Conservation (phyloP, 2,113 vertebrate species). For the Plectropomus leopardus region DNA sequence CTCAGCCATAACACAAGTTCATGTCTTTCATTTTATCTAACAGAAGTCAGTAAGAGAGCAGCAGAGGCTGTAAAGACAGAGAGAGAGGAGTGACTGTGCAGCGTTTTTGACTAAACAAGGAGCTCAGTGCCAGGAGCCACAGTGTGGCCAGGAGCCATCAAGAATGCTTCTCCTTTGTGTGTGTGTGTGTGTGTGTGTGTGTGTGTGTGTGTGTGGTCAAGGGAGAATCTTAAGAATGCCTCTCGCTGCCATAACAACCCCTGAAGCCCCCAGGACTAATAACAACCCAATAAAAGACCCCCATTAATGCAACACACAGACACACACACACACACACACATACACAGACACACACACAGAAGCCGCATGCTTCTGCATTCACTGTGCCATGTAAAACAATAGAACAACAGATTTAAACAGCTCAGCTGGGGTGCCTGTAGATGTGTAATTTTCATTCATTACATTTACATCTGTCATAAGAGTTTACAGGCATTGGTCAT, state of each 20-base stretch:
- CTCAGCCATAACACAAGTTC: not conserved
- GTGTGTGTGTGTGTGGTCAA: constrained; percentile 62
- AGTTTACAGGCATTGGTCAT: constrained; percentile 4
- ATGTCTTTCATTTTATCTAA: too few relatives aligned
- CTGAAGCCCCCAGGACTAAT: constrained; percentile 65
- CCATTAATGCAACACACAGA: constrained; percentile 50
- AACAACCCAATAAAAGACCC: constrained; percentile 62
- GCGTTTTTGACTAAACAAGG: constrained; percentile 83
- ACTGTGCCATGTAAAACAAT: constrained; percentile 47
- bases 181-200: constrained; percentile 42
- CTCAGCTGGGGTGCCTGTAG: constrained; percentile 6
- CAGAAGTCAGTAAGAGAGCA: constrained; percentile 31
- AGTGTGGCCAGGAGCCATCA: constrained; percentile 67
- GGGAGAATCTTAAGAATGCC: constrained; percentile 84
- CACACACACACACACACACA: not conserved
- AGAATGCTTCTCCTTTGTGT: constrained; percentile 72
- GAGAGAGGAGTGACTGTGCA: constrained; percentile 57
- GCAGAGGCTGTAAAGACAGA: constrained; percentile 22
- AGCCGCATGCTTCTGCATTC: constrained; percentile 1
- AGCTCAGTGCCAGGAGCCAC: constrained; percentile 73
- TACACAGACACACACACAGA: constrained; percentile 9
- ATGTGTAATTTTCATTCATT: constrained; percentile 5
- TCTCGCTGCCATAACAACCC: constrained; percentile 66
- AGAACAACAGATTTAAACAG: constrained; percentile 28
- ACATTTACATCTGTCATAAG: not conserved